Evolutionary conservation across 2,113 vertebrate species (phyloP), one percentile per base, ranked within the genome.

Genomic region (Podocnemis expansa): DNA sequence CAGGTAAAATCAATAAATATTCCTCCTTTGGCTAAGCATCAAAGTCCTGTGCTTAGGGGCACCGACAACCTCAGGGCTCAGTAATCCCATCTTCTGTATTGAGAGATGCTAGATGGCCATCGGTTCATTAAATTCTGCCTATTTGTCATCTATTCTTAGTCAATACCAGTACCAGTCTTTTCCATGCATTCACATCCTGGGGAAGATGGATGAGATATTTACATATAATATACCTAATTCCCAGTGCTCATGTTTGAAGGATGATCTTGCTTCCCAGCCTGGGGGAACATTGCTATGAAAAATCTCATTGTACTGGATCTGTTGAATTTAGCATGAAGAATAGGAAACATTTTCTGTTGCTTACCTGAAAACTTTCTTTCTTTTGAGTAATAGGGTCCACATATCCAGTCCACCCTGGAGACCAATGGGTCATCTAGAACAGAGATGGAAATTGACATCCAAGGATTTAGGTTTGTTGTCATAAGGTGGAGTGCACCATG

Each of bases 191-290:
- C 24, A 22, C 25, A 5, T 41, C 70, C 38, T 24, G n/a, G 22
- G 38, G 22, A 73, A 41, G 38, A 73, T 25, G 70, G 38, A 73
- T 24, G 10, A 73, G 38, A 24, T 73, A 73, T 73, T 63, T 34
- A 63, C 34, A n/a, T 34, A 34, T 63, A 29, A 63, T 34, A 34
- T 63, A n/a, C 14, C 29, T 63, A 63, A n/a, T n/a, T 63, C 8
- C 93, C 49, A 63, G 80, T 89, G 55, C 78, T 82, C 13, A 54
- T 79, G 80, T 78, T 93, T 94, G 87, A 85, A 91, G 88, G 86
- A 31, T 88, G 89, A 93, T 82, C 78, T 0, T 2, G 31, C 82
- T 95, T 95, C 95, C 51, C 60, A n/a, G n/a, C 78, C 84, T 21
- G 80, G 76, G 75, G 52, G 8, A 76, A 91, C 41, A 27, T 22